Base-by-base conservation (phyloP, 2,797 vertebrate genomes). In the Chiroxiphia lanceolata region DNA sequence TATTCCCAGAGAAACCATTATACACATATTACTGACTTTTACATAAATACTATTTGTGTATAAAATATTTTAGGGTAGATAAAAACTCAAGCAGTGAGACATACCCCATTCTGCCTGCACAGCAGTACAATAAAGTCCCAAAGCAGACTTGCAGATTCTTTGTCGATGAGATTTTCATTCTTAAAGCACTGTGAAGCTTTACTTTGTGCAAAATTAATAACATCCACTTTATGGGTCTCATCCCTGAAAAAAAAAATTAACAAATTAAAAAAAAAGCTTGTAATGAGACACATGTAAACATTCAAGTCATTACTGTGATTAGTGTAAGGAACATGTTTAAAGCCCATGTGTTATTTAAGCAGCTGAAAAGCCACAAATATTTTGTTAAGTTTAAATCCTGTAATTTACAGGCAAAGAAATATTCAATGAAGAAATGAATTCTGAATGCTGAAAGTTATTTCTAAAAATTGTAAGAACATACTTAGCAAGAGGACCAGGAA, bases 161-260 rank as follows among this genome's bases (percentile, higher is more conserved):
- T 99, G 97, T 99, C 99, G 33, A 99, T 96, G 84, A 99, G 96
- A 85, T 96, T 97, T 79, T 98, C 98, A 7, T 99, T 98, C 78
- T 99, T 98, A 38, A 98, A 97, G 96, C 99, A 99, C 80, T 98
- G 98, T 42, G 98, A 90, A 27, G 98, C 98, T 98, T 99, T 99
- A 96, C 98, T 99, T 95, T 99, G 99, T 87, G 99, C 98, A 97
- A 99, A 99, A 95, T 99, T 99, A 83, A 99, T 99, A 60, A 99
- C 99, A 17, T 99, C 99, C 93, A 99, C 99, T 97, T 99, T 99
- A 91, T 99, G 99, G n/a, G 99, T 99, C 82, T 99, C 99, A 87
- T 99, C 99, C 90, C 99, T 99, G 96, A 27, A 56, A 51, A 68
- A 75, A 78, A 61, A 74, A 59, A 17, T 14, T 18, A 64, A 57